A percentile compares a stretch with the other conserved stretches of the same genome.
Conservation (phyloP, 2,797 vertebrate species). For the Microcaecilia unicolor region DNA sequence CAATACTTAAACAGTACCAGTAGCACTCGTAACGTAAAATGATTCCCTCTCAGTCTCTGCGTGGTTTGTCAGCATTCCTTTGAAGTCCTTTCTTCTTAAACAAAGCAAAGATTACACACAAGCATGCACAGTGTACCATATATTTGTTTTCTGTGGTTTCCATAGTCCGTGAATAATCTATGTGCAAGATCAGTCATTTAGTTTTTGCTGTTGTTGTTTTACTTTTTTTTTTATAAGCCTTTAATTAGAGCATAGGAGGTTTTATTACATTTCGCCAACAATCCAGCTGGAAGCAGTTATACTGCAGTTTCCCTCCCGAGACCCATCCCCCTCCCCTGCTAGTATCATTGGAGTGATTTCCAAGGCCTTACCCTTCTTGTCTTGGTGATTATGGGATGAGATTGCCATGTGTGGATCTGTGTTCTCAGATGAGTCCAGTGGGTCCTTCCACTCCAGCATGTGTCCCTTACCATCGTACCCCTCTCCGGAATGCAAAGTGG, state of each 20-base stretch:
- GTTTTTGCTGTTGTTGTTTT: too few relatives aligned
- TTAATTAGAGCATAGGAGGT: slow-evolving; percentile 25
- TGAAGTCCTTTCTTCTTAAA: neutral
- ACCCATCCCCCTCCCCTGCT: slow-evolving; percentile 18
- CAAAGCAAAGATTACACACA: neutral
- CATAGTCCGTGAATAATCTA: slow-evolving; percentile 14
- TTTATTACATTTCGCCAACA: slow-evolving; percentile 14
- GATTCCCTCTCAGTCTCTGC: neutral
- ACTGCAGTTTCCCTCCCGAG: slow-evolving; percentile 46
- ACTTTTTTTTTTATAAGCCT: slow-evolving; percentile 25
- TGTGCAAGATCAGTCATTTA: slow-evolving; percentile 13
- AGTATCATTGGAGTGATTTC: slow-evolving; percentile 57
- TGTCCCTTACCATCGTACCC: slow-evolving; percentile 79
- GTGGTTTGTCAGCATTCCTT: neutral
- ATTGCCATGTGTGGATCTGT: slow-evolving; percentile 88
- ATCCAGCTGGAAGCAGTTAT: slow-evolving; percentile 82
- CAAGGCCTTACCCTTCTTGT: slow-evolving; percentile 98
- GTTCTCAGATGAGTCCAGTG: slow-evolving; percentile 76
- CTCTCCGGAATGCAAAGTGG: slow-evolving; percentile 67
- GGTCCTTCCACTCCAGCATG: slow-evolving; percentile 82
- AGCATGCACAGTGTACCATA: too few relatives aligned
- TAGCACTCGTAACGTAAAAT: slow-evolving; percentile 13
- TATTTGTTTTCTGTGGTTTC: slow-evolving; percentile 54
- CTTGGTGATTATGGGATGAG: slow-evolving; percentile 90
- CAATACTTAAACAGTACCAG: too few relatives aligned